phyloP scores from a whole-genome alignment of 2,888 invertebrate species.

The Drosophila sordidapex region DNA sequence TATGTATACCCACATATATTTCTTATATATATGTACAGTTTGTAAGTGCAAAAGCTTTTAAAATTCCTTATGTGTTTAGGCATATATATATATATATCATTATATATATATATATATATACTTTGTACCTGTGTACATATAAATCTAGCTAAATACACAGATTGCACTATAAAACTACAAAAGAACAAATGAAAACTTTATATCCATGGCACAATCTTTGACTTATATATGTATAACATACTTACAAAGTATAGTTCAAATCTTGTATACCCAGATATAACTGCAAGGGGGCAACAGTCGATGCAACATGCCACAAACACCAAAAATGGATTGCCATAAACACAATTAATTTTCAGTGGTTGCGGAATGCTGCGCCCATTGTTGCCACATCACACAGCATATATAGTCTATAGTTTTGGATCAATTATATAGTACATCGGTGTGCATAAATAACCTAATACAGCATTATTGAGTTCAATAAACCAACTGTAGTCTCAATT shows the following conservation, averaged over 20 bases:
- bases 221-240: background rate
- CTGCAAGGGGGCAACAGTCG: too few species aligned
- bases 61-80: slow-evolving; percentile 14
- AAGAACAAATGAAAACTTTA: background rate
- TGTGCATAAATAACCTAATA: slow-evolving; percentile 12
- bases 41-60: slow-evolving; percentile 16
- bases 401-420: slow-evolving; percentile 36
- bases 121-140: slow-evolving; percentile 5
- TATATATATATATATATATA: slow-evolving; percentile 5
- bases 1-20: slow-evolving; percentile 21
- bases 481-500: background rate
- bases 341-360: background rate
- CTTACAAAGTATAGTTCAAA: background rate
- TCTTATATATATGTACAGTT: slow-evolving; percentile 11
- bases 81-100: background rate
- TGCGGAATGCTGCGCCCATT: background rate
- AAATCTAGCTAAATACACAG: background rate
- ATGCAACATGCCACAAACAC: slow-evolving; percentile 10
- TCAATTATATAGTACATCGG: slow-evolving; percentile 18
- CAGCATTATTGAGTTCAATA: slow-evolving; percentile 43
- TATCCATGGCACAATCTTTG: slow-evolving; percentile 4
- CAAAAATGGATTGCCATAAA: background rate
- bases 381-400: background rate
- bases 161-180: background rate
- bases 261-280: background rate